Evolutionary conservation across 2,797 vertebrate genomes (phyloP), one percentile per base, ranked within the genome.

Genomic region (Anguilla anguilla): DNA sequence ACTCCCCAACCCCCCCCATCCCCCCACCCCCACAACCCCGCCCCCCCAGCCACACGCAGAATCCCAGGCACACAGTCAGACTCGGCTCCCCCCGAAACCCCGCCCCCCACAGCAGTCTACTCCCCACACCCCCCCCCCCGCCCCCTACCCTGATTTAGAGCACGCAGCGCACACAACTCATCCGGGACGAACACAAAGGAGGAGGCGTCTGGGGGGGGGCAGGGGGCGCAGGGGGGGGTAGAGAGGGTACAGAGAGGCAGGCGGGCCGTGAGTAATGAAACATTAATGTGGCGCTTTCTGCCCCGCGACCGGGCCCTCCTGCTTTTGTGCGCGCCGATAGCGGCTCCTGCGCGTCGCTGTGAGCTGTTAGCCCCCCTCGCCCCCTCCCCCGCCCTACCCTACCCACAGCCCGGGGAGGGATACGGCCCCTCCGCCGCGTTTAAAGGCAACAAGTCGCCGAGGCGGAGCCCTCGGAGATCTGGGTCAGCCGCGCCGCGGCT

Each of bases 221-320:
- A 35, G 35, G 35, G 35, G 35, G 35, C 35, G 35, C 35, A n/a
- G 91, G 93, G 35, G 92, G 92, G 92, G 90, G 90, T 91, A 79
- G 83, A 9, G 86, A 90, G 93, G 93, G 92, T 93, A 94, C 90
- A 89, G 92, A 91, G 92, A 91, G 90, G 92, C 92, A 93, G 94
- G 93, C 92, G 95, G 94, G 94, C 94, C 92, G 94, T 95, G 94
- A 93, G 93, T 95, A 93, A 90, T 95, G 95, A 95, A 95, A 95
- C 93, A 96, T 95, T 95, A 96, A 92, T 90, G 93, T 93, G 92
- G 59, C 87, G 90, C 89, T 83, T 92, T 94, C 87, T 87, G 90
- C 91, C 90, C 89, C n/a, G 53, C 89, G 87, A 87, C 88, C 81
- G 82, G 86, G 91, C 51, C 91, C 79, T 91, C 89, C 89, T 84